Evolutionary conservation across 2,888 invertebrate genomes (phyloP).

Genomic region (Megamerina dolium): DNA sequence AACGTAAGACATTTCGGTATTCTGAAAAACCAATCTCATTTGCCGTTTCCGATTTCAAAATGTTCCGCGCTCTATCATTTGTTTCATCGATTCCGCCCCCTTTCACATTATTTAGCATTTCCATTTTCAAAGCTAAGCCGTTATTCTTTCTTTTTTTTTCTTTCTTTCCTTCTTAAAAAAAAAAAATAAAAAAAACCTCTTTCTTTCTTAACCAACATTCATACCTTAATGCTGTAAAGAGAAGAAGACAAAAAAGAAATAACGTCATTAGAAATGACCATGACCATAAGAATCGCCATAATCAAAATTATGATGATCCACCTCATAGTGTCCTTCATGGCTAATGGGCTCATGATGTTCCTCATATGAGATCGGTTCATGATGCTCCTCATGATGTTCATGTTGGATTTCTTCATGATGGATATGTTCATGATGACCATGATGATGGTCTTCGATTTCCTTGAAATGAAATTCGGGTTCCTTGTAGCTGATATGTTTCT

Average conservation of each 20-base stretch:
- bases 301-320: slow-evolving; percentile 33
- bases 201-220: too few species aligned
- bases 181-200: too few species aligned
- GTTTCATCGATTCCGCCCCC: slow-evolving; percentile 2
- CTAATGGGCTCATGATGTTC: slow-evolving; percentile 32
- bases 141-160: too few species aligned
- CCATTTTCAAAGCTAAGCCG: too few species aligned
- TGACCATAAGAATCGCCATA: slow-evolving; percentile 28
- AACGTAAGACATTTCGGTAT: too few species aligned
- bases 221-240: slow-evolving; percentile 36
- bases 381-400: slow-evolving; percentile 20
- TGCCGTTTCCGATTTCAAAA: slow-evolving; percentile 12
- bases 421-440: slow-evolving; percentile 28
- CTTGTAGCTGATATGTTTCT: slow-evolving; percentile 67
- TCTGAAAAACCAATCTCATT: too few species aligned
- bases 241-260: slow-evolving; percentile 23
- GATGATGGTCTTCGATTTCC: slow-evolving; percentile 47
- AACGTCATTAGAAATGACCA: slow-evolving; percentile 22
- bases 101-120: slow-evolving; percentile 5
- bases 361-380: slow-evolving; percentile 22
- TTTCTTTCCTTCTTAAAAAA: too few species aligned
- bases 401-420: slow-evolving; percentile 26
- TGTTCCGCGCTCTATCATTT: too few species aligned
- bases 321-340: slow-evolving; percentile 22
- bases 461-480: slow-evolving; percentile 61